These are phyloP conservation scores for Arizona elegans DNA, from an alignment of 2,113 vertebrate species.

Conservation along the genomic window DNA sequence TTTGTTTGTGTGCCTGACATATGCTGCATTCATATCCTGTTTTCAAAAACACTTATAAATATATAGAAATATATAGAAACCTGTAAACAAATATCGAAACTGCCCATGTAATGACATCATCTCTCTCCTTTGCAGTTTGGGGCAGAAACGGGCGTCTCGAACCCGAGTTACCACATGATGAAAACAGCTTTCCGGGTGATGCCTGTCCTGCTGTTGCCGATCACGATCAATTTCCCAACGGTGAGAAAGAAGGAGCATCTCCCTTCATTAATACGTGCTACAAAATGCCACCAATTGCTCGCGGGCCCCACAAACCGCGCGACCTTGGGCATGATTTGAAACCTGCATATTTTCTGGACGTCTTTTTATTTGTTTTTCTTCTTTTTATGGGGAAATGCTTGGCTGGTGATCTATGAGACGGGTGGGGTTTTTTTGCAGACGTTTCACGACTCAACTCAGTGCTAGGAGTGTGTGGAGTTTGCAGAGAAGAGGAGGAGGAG, in stretches of 20 bases:
- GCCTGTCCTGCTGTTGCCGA: slow-evolving; percentile 79
- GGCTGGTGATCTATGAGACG: not conserved
- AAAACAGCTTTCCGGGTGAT: slow-evolving; percentile 82
- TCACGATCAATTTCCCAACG: slow-evolving; percentile 86
- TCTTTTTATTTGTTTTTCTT: not conserved
- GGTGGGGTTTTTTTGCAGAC: not conserved
- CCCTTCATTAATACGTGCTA: rapidly evolving
- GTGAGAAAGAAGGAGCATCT: slow-evolving; percentile 57
- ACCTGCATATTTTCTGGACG: not conserved
- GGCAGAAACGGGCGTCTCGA: slow-evolving; percentile 83
- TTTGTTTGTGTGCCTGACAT: no score
- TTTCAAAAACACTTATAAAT: no score
- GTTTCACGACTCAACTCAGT: not conserved
- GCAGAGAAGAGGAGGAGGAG: not conserved
- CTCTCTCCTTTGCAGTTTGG: slow-evolving; percentile 67
- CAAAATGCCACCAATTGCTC: not conserved
- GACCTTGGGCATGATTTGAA: not conserved
- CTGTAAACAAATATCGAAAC: not conserved
- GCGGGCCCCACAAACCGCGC: not conserved
- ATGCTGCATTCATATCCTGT: no score
- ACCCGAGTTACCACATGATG: slow-evolving; percentile 79
- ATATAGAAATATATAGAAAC: no score
- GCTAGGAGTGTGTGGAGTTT: not conserved
- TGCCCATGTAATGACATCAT: no score
- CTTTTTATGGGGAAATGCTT: not conserved